Percentiles rank a stretch among this genome's conserved stretches.
phyloP scores from a whole-genome alignment of 1,140 invertebrate genomes.

The Dysdera silvatica region DNA sequence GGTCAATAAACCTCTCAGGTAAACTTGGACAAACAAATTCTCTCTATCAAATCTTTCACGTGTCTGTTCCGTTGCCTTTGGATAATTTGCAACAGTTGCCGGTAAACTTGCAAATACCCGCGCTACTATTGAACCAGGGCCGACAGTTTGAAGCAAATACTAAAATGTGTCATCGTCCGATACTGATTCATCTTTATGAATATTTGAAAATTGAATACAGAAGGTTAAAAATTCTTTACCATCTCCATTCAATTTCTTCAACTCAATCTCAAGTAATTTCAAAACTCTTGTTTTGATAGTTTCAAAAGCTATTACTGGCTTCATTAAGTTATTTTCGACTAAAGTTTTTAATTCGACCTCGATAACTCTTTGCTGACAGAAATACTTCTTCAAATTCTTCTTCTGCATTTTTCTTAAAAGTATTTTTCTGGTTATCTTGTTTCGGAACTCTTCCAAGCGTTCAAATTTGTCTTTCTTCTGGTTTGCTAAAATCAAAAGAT shows the following conservation, averaged over 20 bases:
- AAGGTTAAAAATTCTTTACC: neutral
- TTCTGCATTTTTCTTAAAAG: no score
- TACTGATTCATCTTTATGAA: neutral
- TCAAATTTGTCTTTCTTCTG: no score
- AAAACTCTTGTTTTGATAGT: slow-evolving; percentile 33
- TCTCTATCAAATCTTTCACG: neutral
- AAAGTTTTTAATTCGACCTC: no score
- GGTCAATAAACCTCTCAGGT: neutral
- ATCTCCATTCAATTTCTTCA: neutral
- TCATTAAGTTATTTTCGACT: no score
- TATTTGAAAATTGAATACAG: neutral
- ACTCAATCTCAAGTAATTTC: neutral
- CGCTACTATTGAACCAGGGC: neutral
- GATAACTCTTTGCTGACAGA: no score
- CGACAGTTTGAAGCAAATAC: neutral
- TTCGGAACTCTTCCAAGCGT: no score
- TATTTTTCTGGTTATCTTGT: no score
- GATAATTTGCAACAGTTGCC: neutral
- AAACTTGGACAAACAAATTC: neutral
- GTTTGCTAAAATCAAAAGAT: no score
- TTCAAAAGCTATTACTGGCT: no score
- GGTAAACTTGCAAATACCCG: neutral
- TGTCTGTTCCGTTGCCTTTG: neutral
- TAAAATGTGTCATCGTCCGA: neutral
- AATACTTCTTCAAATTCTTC: no score